Evolutionary conservation across 2,113 vertebrate genomes (phyloP).

Genomic region (Castor canadensis): DNA sequence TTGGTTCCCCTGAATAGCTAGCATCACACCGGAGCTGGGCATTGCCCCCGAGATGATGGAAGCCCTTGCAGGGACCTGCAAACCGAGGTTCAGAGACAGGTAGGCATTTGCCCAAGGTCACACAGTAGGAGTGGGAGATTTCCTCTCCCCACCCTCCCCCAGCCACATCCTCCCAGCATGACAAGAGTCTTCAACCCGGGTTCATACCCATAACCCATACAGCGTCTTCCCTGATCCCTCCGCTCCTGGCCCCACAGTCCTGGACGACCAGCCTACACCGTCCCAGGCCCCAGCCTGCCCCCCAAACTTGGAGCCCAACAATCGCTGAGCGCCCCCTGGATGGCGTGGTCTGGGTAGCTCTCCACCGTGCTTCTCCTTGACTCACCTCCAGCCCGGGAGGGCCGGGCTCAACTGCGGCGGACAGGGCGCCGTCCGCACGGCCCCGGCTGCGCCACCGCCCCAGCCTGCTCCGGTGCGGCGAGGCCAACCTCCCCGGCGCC

Average conservation of each 20-base stretch:
- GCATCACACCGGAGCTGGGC: background rate
- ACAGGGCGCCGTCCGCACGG: background rate
- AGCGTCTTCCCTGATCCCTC: background rate
- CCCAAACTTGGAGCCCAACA: background rate
- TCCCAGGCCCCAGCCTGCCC: background rate
- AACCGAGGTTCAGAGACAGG: background rate
- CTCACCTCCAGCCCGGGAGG: slow-evolving; percentile 65
- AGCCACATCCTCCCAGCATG: background rate
- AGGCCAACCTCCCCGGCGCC: background rate
- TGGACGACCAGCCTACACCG: background rate
- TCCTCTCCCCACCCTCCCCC: background rate
- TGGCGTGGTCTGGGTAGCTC: background rate
- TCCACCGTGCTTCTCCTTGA: slow-evolving; percentile 48
- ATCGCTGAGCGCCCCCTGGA: slow-evolving; percentile 54
- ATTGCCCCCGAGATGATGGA: background rate
- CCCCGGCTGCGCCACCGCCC: background rate
- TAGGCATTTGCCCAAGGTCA: slow-evolving; percentile 43
- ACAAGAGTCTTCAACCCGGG: background rate
- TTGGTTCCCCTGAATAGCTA: background rate
- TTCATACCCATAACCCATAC: slow-evolving; percentile 8
- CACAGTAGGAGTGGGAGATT: background rate
- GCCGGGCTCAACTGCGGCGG: background rate
- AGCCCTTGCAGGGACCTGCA: background rate
- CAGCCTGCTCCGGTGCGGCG: background rate
- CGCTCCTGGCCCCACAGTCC: background rate